Base-by-base conservation (phyloP, 2,797 vertebrate genomes). In the Poeciliopsis paucimaculata region DNA sequence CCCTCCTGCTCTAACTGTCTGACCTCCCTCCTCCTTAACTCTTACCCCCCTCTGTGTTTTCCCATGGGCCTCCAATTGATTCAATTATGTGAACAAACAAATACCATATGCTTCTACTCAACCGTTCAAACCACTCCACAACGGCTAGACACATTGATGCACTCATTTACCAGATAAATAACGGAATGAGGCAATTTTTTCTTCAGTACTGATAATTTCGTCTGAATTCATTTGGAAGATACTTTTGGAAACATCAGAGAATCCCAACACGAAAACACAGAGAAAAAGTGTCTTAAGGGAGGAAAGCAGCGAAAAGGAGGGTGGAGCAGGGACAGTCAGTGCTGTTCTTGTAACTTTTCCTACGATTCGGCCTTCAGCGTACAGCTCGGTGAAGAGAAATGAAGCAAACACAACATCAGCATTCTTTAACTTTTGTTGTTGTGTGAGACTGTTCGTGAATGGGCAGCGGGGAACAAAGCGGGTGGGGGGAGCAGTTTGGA, bases 401-500 rank as follows among this genome's bases (percentile, higher is more conserved):
- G 92, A 91, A 90, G 92, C 90, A 93, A 95, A 95, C 94, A 94
- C 95, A 89, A 89, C 86, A 89, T 86, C 4, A 85, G 96, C 96
- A 97, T 97, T 97, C 96, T 97, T 96, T 92, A 2, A 94, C 96
- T 95, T 97, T 97, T 97, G 96, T 94, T 96, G 41, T 45, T 45
- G 23, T 96, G 92, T 90, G 95, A 95, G 95, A 95, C 95, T 93
- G 95, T 96, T 95, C 94, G 84, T 96, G 96, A 97, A 94, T 94
- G 92, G 90, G 91, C 80, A 95, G 96, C 93, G 94, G 93, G 87
- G 89, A 87, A 98, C 97, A 98, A 98, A 97, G 91, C 95, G 57
- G 18, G 1, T 4, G 31, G 57, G 20, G 12, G 7, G 47, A 39
- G 91, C 83, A 80, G 96, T 97, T 68, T 97, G 96, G 96, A 96